Evolutionary conservation across 2,797 vertebrate species (phyloP).

Genomic region (Hoplostethus mediterraneus): DNA sequence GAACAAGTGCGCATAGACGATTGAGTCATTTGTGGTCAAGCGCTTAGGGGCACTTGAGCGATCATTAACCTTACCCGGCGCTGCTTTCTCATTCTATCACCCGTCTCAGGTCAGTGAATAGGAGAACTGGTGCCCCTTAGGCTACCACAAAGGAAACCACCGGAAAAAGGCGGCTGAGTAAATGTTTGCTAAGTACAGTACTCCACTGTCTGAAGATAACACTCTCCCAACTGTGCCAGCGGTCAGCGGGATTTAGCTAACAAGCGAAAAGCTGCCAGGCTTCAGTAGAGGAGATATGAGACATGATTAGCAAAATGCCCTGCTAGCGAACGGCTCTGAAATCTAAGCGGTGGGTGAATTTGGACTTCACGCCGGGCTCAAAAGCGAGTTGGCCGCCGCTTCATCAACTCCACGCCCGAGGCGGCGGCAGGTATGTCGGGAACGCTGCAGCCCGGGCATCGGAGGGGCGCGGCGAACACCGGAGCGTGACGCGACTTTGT

Average conservation of each 20-base stretch:
- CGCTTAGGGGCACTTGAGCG: constrained; percentile 29
- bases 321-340: constrained; percentile 38
- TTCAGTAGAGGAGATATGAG: constrained; percentile 41
- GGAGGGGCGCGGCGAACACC: constrained; percentile 46
- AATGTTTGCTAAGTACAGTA: constrained; percentile 52
- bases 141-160: constrained; percentile 39
- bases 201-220: constrained; percentile 39
- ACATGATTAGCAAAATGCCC: constrained; percentile 50
- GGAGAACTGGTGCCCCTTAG: constrained; percentile 27
- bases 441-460: constrained; percentile 57
- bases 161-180: constrained; percentile 43
- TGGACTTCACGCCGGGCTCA: constrained; percentile 53
- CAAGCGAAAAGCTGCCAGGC: constrained; percentile 39
- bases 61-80: constrained; percentile 64
- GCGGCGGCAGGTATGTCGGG: constrained; percentile 58
- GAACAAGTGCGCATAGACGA: constrained; percentile 33
- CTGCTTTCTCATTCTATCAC: constrained; percentile 36
- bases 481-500: constrained; percentile 70
- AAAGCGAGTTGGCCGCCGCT: constrained; percentile 47
- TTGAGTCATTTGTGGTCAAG: constrained; percentile 45
- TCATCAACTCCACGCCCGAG: constrained; percentile 50
- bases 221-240: constrained; percentile 39
- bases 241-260: constrained; percentile 48
- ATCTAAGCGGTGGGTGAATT: constrained; percentile 52
- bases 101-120: constrained; percentile 57